Base-by-base conservation (phyloP, 2,113 vertebrate species). In the Eudyptes chrysolophus region DNA sequence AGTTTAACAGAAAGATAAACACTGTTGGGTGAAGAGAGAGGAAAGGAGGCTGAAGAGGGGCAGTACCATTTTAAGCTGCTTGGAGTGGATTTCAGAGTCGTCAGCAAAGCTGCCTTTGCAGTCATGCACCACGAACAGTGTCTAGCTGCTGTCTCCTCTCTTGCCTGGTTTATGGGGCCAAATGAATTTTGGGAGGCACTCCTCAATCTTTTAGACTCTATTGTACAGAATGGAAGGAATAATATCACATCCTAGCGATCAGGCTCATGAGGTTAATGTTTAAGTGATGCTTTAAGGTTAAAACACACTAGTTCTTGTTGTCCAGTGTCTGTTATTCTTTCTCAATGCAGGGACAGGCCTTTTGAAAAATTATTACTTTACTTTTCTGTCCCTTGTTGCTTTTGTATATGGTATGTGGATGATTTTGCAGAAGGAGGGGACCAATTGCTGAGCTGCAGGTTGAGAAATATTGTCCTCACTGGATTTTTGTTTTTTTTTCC, bases 1-100 rank as follows among this genome's bases (percentile, higher is more conserved):
- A 42, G n/a, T 74, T 62, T 72, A 79, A 60, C 46, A 86, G 83
- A 83, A 95, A 87, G 80, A 68, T 75, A 87, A 91, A 96, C 77
- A 44, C 26, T 54, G 46, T 61, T 93, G 64, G 30, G 22, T n/a
- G 70, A 65, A 55, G 81, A 77, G 71, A 58, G 32, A 72, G 17
- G 54, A 38, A 29, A 32, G 55, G 55, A 22, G 26, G 29, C 71
- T 93, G 83, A 69, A 48, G 87, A 74, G 26, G 52, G 22, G 75
- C 90, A 60, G 38, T 14, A 5, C 44, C 16, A 2, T 48, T 79
- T 76, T 22, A 65, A 83, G 30, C 38, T 91, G 74, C 87, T 61
- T 89, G 52, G 77, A 92, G 92, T 79, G 84, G 74, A 85, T 95
- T 87, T 91, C 42, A 19, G 52, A 84, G 87, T 10, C 1, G 1